Percentiles rank a stretch among this genome's conserved stretches.
Evolutionary conservation across 2,797 vertebrate species (phyloP).

Genomic region (Poecilia wingei): DNA sequence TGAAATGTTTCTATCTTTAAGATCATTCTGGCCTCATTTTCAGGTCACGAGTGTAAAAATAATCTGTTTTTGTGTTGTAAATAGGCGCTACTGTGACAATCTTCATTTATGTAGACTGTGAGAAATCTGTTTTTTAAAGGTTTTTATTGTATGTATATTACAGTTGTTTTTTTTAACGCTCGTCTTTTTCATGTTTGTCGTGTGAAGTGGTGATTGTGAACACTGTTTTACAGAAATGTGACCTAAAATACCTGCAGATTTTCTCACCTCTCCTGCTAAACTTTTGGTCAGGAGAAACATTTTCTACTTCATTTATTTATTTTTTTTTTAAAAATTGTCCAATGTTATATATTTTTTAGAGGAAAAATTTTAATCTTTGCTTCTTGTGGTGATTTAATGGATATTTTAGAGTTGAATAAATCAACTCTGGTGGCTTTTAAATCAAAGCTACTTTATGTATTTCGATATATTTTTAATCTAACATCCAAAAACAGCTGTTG

Average conservation of each 20-base stretch:
- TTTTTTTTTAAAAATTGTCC: neutral
- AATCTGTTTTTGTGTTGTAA: conserved; percentile 35
- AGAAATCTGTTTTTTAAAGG: conserved; percentile 13
- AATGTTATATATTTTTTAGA: neutral
- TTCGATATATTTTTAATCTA: neutral
- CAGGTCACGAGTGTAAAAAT: neutral
- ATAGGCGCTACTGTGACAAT: conserved; percentile 65
- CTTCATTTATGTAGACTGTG: conserved; percentile 35
- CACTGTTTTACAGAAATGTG: neutral
- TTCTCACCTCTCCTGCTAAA: neutral
- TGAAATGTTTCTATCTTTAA: neutral
- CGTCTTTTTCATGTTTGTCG: neutral
- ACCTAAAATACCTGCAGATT: conserved; percentile 2
- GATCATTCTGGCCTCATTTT: neutral
- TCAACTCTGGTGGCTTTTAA: neutral
- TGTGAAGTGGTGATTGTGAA: conserved; percentile 6
- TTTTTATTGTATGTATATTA: conserved; percentile 14
- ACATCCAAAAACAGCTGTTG: neutral
- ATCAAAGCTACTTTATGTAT: neutral
- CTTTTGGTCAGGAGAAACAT: neutral
- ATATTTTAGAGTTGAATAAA: neutral
- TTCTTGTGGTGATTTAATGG: neutral
- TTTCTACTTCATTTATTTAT: conserved; percentile 4
- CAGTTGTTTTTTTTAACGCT: conserved; percentile 4
- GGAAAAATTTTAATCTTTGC: neutral